Percentiles rank a stretch among this genome's conserved stretches.
These are phyloP conservation scores for Melipona quadrifasciata DNA, from an alignment of 1,140 invertebrate genomes.

Conservation along the genomic window DNA sequence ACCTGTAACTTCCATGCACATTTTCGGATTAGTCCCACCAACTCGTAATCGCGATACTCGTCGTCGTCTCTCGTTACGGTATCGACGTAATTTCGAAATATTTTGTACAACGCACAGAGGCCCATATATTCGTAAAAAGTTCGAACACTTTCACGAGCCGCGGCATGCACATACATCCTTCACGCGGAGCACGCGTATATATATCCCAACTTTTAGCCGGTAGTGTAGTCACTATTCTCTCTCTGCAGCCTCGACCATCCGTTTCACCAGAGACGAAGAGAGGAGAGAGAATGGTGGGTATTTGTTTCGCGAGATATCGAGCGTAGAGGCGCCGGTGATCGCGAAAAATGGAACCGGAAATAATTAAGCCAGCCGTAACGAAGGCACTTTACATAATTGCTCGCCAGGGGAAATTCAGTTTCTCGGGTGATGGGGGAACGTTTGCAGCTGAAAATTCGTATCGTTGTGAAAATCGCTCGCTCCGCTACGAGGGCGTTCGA, in stretches of 20 bases:
- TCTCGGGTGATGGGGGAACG: no score
- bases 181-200: no score
- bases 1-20: no score
- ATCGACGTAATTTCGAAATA: no score
- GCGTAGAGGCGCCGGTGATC: neutral
- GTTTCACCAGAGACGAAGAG: neutral
- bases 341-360: constrained; percentile 8
- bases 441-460: neutral
- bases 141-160: no score
- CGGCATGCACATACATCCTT: no score
- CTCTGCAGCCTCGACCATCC: neutral
- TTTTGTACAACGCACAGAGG: no score
- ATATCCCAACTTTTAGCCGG: no score
- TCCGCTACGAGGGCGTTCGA: neutral
- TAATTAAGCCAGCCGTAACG: constrained; percentile 22
- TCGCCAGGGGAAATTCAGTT: neutral
- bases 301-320: neutral
- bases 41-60: no score
- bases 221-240: neutral
- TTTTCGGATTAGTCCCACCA: no score
- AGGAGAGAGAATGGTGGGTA: neutral
- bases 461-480: neutral
- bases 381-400: constrained; percentile 30
- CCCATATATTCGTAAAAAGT: no score
- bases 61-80: no score